A percentile compares a stretch with the other conserved stretches of the same genome.
phyloP scores from a whole-genome alignment of 2,113 vertebrate genomes.

The Tetrao urogallus region DNA sequence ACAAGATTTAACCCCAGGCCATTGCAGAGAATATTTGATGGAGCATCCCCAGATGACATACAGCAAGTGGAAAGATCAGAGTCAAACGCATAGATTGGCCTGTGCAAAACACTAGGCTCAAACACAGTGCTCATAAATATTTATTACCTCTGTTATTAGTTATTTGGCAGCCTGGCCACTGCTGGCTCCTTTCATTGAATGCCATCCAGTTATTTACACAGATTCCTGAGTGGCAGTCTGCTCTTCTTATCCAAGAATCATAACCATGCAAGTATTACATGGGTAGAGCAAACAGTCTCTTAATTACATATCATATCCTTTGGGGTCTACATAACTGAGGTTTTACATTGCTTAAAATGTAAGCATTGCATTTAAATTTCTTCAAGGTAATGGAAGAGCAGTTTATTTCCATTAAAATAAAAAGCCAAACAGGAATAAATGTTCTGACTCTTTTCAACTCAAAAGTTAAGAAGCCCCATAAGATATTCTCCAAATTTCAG shows the following conservation, averaged over 20 bases:
- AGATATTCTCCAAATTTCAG: background rate
- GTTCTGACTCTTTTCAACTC: background rate
- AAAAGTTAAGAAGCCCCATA: background rate
- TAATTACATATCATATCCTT: background rate
- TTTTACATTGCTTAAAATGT: slow-evolving; percentile 11
- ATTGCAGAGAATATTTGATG: background rate
- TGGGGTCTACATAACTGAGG: background rate
- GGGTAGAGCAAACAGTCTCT: background rate
- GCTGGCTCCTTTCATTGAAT: background rate
- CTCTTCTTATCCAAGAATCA: background rate
- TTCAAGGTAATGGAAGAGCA: background rate
- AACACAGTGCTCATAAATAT: background rate
- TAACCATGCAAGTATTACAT: background rate
- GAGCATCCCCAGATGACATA: background rate
- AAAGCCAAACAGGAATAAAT: background rate
- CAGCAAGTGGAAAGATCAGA: rapidly evolving
- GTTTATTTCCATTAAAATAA: background rate
- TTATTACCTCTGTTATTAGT: background rate
- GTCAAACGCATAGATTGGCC: background rate
- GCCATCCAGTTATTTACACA: background rate
- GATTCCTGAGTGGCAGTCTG: background rate
- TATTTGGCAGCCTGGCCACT: background rate
- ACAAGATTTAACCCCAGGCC: background rate
- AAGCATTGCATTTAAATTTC: background rate
- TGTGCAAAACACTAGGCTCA: background rate